Percentiles rank a stretch among this genome's conserved stretches.
phyloP scores from a whole-genome alignment of 2,888 invertebrate species.

The Monoplex corrugatus region DNA sequence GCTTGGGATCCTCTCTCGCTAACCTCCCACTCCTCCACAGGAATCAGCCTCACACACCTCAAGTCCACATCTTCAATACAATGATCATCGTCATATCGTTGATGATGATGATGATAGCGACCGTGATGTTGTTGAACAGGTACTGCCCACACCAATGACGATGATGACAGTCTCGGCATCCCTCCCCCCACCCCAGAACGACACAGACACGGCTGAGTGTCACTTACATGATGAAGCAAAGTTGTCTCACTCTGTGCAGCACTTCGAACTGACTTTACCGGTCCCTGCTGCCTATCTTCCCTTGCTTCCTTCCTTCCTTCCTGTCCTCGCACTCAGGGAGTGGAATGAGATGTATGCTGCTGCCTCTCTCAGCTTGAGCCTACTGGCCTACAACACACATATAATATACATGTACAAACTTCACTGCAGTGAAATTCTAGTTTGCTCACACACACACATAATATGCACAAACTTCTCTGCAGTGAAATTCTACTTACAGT shows the following conservation, averaged over 20 bases:
- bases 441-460: neutral
- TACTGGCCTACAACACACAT: neutral
- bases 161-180: neutral
- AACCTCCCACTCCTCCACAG: neutral
- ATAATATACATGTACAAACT: neutral
- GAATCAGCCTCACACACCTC: neutral
- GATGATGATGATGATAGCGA: neutral
- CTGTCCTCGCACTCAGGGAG: neutral
- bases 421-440: neutral
- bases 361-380: neutral
- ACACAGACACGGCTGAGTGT: neutral
- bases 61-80: neutral
- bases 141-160: neutral
- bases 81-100: no score
- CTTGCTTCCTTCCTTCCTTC: neutral
- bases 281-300: neutral
- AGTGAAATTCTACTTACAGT: neutral
- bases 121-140: neutral
- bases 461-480: neutral
- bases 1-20: neutral
- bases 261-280: neutral
- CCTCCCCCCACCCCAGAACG: constrained; percentile 14
- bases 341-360: neutral
- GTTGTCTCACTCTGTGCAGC: neutral
- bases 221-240: neutral